Base-by-base conservation (phyloP, 2,888 invertebrate genomes). In the Drosophila picticornis region DNA sequence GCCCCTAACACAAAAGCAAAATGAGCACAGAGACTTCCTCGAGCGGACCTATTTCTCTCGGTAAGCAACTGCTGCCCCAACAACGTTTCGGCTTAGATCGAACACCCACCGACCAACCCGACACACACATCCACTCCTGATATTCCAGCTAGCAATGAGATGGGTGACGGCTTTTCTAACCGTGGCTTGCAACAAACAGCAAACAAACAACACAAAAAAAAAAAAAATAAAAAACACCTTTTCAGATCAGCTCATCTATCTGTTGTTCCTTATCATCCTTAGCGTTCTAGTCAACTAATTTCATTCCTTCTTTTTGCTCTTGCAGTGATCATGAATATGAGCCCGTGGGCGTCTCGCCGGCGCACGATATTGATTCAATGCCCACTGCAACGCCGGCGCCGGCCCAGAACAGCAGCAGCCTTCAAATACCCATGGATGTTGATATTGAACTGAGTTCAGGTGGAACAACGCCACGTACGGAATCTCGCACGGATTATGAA, bases 301-400 rank as follows among this genome's bases (percentile, higher is more conserved):
- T 55, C 1, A 6, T 25, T 46, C 19, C 22, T 10, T 10, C 4
- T 40, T 29, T n/a, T 43, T 46, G 53, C 91, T 84, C 84, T 95
- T 95, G 88, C 94, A 98, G 97, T 95, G 97, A 97, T 95, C 97
- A 98, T 95, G 97, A 97, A 94, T 98, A 98, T 94, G 98, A 98
- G 94, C 97, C 97, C 86, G 96, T 98, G 93, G 96, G 96, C 92
- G 96, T 96, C 88, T 96, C 96, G 75, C 80, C 71, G 84, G 78
- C 77, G 25, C 64, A 43, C 29, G 84, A 72, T 13, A 51, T 65
- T 13, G 61, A 62, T 36, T 40, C 46, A 38, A 38, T 88, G 74
- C 91, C 91, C 79, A 48, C 83, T 48, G 76, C 82, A 64, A 78
- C 82, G 68, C 71, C 82, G 38, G 69, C 77, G 32, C 25, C 68